phyloP scores from a whole-genome alignment of 1,140 invertebrate species.

The Drosophila jambulina region DNA sequence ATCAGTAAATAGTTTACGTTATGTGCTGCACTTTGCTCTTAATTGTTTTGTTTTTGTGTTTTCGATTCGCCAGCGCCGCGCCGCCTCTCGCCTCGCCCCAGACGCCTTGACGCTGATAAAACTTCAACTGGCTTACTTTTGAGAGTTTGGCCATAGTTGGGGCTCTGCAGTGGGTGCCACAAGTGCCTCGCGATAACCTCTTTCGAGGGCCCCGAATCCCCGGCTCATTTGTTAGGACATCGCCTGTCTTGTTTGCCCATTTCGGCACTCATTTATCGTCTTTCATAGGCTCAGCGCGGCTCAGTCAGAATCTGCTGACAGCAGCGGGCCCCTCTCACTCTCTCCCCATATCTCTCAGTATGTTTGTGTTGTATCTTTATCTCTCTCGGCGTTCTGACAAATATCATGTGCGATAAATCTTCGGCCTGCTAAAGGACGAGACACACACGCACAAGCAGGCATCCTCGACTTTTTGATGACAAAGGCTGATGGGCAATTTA shows the following conservation, averaged over 20 bases:
- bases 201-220: constrained; percentile 20
- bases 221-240: constrained; percentile 48
- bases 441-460: constrained; percentile 11
- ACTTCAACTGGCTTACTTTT: constrained; percentile 2
- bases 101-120: constrained; percentile 56
- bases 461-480: constrained; percentile 54
- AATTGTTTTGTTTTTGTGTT: constrained; percentile 55
- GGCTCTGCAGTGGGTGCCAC: constrained; percentile 23
- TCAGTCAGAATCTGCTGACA: constrained; percentile 64
- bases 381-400: constrained; percentile 59
- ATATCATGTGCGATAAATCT: constrained; percentile 74
- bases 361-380: constrained; percentile 51
- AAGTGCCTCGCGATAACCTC: constrained; percentile 37
- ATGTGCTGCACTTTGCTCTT: constrained; percentile 60
- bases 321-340: constrained; percentile 9
- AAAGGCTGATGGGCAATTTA: constrained; percentile 61
- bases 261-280: constrained; percentile 61
- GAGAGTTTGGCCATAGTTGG: constrained; percentile 9
- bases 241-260: constrained; percentile 55
- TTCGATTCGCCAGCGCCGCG: constrained; percentile 12
- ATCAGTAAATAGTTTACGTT: constrained; percentile 80
- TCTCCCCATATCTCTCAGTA: constrained; percentile 25
- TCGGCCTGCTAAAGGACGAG: constrained; percentile 26
- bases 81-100: constrained; percentile 7
- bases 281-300: constrained; percentile 32